Evolutionary conservation across 2,888 invertebrate genomes (phyloP), one percentile per base, ranked within the genome.

Genomic region (Cerceris rybyensis): DNA sequence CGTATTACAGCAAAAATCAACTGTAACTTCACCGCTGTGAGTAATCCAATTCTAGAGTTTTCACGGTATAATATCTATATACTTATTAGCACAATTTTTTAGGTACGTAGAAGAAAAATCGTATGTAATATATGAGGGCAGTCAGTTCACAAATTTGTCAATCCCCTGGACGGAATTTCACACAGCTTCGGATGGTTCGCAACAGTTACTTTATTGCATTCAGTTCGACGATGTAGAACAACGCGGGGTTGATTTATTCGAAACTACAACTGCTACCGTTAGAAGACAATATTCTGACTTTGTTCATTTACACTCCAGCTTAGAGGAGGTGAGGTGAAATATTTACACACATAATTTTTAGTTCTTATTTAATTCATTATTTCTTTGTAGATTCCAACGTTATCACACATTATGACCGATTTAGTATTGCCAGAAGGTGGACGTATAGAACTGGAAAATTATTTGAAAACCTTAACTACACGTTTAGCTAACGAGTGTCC

Each of bases 1-100:
- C 61, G 90, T 96, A 84, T 92, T 96, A 82, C 95, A 95, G 86
- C 95, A 96, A 81, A 93, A 93, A 84, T 91, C 91, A 1, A 89
- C 89, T 59, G 91, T 88, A 8, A 90, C 88, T 7, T 90, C 90
- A 17, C 91, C 90, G 41, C 61, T 89, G 89, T 90, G 82, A 75
- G 88, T 63, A 61, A 7, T 11, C 13, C 57, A 46, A 28, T 39
- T 9, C 50, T 61, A n/a, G 4, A 16, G 4, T 63, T 11, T n/a
- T 46, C 6, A 42, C 41, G 42, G 7, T 17, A 6, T 13, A 67
- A 43, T 7, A 28, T 72, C 42, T 11, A 39, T 60, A 8, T 4
- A 59, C n/a, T 49, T 55, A 50, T n/a, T 28, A 54, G 17, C 72
- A 11, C n/a, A 28, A 52, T 28, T 55, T 84, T 78, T 14, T 68